Evolutionary conservation across 2,888 invertebrate genomes (phyloP), one percentile per base, ranked within the genome.

Genomic region (Ennomos quercinarius): DNA sequence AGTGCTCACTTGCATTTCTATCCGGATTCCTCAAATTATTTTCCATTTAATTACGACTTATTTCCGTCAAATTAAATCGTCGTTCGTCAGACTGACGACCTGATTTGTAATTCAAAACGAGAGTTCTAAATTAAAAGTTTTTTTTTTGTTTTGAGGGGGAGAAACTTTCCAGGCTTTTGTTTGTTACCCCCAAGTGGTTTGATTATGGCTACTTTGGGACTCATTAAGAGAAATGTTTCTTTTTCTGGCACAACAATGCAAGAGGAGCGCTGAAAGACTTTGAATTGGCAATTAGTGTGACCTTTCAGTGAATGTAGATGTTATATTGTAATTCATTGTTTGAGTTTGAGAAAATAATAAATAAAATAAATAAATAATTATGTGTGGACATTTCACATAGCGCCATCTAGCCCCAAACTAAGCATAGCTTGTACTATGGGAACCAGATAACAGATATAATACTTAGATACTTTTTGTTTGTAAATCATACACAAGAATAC

Each of bases 71-170:
- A 87, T 87, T 83, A 83, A 84, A 82, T 80, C 81, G 76, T 70
- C 74, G 73, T 68, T 68, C 75, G 74, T 76, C 80, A 78, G 71
- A 62, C 72, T 71, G 70, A 66, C 71, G 67, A 55, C 70, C 71
- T 66, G 76, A 86, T 88, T 89, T 88, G 86, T 79, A 80, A 86
- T 86, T 86, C 85, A 83, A 84, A 86, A 74, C 72, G 72, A 63
- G 71, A 76, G 68, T 76, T 75, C 67, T 70, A 74, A 78, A 78
- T 79, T 78, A 72, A 67, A 73, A 70, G 59, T 70, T 69, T 76
- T 72, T 73, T 71, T 76, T 73, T 71, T 67, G 59, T 65, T 61
- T 45, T 35, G 39, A 52, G 56, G 41, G 48, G 41, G 51, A 34
- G 38, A 41, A 61, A 59, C 40, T 61, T 64, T 58, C 53, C 66